Percentiles rank a stretch among this genome's conserved stretches.
These are phyloP conservation scores for Trachemys scripta DNA, from an alignment of 2,113 vertebrate genomes.

Conservation along the genomic window DNA sequence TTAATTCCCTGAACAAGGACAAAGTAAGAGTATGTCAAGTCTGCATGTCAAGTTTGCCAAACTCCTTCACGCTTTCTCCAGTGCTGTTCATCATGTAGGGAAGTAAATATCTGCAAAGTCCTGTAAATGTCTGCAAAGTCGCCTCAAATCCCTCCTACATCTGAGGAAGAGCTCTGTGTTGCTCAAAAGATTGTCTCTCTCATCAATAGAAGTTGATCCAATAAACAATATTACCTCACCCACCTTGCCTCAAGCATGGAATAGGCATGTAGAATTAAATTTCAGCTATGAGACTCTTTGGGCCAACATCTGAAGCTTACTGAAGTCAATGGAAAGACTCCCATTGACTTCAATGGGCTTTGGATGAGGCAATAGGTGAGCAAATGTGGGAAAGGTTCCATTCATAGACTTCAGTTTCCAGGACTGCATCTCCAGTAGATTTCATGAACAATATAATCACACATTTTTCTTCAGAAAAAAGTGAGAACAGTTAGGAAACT, in stretches of 20 bases:
- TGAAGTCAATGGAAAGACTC: conserved; percentile 1
- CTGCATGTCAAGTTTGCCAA: neutral
- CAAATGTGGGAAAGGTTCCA: neutral
- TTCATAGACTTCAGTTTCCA: neutral
- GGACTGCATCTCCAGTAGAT: neutral
- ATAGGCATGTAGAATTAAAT: neutral
- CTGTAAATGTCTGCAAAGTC: neutral
- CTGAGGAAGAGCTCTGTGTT: neutral
- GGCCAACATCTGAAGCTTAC: neutral
- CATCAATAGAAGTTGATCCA: neutral
- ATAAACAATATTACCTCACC: neutral
- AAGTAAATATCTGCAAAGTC: neutral
- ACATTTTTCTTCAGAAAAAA: neutral
- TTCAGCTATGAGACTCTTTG: conserved; percentile 1
- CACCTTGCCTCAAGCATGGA: neutral
- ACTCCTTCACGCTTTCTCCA: neutral
- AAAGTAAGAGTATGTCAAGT: neutral
- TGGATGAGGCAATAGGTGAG: neutral
- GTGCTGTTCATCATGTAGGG: neutral
- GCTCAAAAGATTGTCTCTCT: neutral
- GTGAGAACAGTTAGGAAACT: neutral
- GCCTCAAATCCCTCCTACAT: neutral
- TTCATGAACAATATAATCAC: neutral
- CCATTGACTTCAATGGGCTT: conserved; percentile 1
- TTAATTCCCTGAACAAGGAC: neutral